phyloP scores from a whole-genome alignment of 1,140 invertebrate species.

The Papilio polytes region DNA sequence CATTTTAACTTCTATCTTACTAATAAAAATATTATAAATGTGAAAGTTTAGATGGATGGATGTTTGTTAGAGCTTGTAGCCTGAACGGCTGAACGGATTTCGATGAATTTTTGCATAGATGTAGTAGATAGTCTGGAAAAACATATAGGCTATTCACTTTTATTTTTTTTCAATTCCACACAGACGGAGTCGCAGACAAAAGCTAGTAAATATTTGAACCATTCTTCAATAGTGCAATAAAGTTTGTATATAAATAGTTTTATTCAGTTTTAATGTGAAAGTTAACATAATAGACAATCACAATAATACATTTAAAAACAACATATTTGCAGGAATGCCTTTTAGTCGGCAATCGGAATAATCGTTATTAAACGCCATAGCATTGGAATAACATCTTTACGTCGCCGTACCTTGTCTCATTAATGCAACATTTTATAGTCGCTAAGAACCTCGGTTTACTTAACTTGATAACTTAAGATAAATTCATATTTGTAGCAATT shows the following conservation, averaged over 20 bases:
- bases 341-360: background rate
- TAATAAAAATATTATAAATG: too few relatives aligned
- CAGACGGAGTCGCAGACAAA: too few relatives aligned
- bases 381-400: slow-evolving; percentile 16
- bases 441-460: slow-evolving; percentile 4
- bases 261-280: background rate
- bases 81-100: too few relatives aligned
- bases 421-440: slow-evolving; percentile 12
- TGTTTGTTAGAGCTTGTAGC: too few relatives aligned
- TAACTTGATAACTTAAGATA: slow-evolving; percentile 2
- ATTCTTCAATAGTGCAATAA: background rate
- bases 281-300: background rate
- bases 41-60: too few relatives aligned
- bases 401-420: background rate
- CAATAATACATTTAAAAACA: background rate
- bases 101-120: too few relatives aligned
- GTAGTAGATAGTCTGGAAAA: too few relatives aligned
- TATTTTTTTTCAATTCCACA: too few relatives aligned
- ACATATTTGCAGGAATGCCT: background rate
- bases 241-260: background rate
- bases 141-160: too few relatives aligned
- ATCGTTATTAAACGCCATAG: slow-evolving; percentile 19
- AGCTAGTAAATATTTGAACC: too few relatives aligned
- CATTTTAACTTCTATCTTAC: too few relatives aligned
- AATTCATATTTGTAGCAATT: background rate